phyloP scores from a whole-genome alignment of 2,888 invertebrate species.

The Alcis repandata region DNA sequence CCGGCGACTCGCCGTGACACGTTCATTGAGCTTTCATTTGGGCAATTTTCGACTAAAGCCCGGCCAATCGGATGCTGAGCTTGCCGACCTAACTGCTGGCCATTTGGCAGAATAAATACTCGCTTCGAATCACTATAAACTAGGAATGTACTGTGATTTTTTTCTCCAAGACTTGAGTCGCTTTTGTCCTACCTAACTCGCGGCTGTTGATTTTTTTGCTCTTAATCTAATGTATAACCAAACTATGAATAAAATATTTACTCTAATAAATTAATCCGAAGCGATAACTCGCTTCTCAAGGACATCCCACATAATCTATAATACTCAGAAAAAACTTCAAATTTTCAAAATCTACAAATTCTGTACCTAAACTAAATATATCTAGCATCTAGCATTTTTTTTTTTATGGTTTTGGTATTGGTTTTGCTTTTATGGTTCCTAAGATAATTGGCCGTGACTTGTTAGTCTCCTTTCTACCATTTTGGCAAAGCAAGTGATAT shows the following conservation, averaged over 20 bases:
- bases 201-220: not conserved
- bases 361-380: no score
- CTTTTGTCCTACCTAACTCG: not conserved
- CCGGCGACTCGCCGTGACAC: conserved; percentile 81
- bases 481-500: not conserved
- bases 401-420: no score
- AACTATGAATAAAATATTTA: not conserved
- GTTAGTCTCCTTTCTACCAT: no score
- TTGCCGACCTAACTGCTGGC: conserved; percentile 65
- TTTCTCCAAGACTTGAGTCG: not conserved
- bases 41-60: conserved; percentile 84
- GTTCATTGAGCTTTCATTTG: conserved; percentile 86
- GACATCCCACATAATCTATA: no score
- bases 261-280: no score
- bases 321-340: no score
- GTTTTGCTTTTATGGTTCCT: no score
- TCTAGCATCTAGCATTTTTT: no score
- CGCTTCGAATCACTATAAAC: conserved; percentile 55
- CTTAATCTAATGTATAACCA: not conserved
- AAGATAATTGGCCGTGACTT: no score
- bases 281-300: no score
- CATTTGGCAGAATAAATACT: conserved; percentile 70
- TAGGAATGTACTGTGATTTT: conserved; percentile 40
- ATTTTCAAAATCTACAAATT: no score
- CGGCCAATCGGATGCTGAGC: conserved; percentile 73